Base-by-base conservation (phyloP, 1,140 invertebrate genomes). In the Homarus americanus region DNA sequence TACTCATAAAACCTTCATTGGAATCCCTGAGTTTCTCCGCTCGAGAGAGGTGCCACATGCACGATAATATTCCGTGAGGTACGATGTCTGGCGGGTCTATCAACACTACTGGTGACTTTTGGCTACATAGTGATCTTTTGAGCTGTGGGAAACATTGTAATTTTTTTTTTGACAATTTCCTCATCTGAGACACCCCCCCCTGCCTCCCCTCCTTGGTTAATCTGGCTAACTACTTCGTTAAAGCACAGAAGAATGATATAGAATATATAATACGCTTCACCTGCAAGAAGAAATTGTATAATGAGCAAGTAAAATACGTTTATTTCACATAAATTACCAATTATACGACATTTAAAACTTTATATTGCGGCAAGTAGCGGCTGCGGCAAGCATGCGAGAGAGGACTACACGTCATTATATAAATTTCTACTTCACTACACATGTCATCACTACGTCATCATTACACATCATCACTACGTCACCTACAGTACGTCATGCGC, bases 251-350 rank as follows among this genome's bases (percentile, higher is more conserved):
- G 38, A 38, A 36, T 36, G 49, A 82, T 63, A 40, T 2, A 82
- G 53, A 80, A 82, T 82, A 82, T 44, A 63, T 82, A 63, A 82
- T 63, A 63, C 15, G 32, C 28, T 20, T 24, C 75, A 87, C 75
- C 85, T 79, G 75, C 49, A 79, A 28, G 85, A 79, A 78, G 85
- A 79, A 79, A 63, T 41, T 79, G 75, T 78, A 53, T 87, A 78
- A 87, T 87, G 85, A 87, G 75, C 3, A 40, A 36, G 72, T 58
- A 78, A n/a, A 78, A 76, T 86, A 41, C 40, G 41, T 53, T 87
- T 87, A 87, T 78, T 79, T 36, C 49, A 87, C 85, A 78, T 87
- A 87, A 87, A 87, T 87, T 76, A 66, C 49, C 53, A 79, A 87
- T 87, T 66, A 87, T 72, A 78, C 49, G 41, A 66, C 73, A 87